phyloP scores from a whole-genome alignment of 2,888 invertebrate species.

The Neoscelio sp. region DNA sequence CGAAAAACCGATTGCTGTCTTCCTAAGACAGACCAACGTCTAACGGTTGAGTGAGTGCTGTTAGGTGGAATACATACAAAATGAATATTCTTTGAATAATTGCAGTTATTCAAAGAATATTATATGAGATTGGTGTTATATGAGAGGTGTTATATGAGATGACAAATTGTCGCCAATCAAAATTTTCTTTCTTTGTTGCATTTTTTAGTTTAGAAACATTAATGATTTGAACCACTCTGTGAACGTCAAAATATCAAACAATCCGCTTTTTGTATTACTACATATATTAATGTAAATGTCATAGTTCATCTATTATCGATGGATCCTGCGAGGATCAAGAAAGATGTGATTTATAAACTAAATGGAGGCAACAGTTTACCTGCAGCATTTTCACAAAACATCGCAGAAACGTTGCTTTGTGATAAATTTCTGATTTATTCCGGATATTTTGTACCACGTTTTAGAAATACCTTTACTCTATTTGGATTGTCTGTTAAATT shows the following conservation, averaged over 20 bases:
- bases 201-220: not conserved
- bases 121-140: too few species aligned
- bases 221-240: not conserved
- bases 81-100: slow-evolving; percentile 3
- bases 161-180: slow-evolving; percentile 5
- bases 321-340: not conserved
- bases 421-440: slow-evolving; percentile 4
- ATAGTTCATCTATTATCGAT: not conserved
- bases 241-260: not conserved
- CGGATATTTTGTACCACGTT: slow-evolving; percentile 14
- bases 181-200: not conserved
- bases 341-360: slow-evolving; percentile 10
- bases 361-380: slow-evolving; percentile 1
- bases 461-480: not conserved
- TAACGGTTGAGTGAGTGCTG: slow-evolving; percentile 1
- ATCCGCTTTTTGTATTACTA: not conserved
- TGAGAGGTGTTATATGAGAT: not conserved
- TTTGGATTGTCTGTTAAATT: slow-evolving; percentile 14
- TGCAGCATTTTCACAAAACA: slow-evolving; percentile 22
- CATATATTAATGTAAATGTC: not conserved
- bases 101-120: not conserved
- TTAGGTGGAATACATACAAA: slow-evolving; percentile 12
- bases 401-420: not conserved
- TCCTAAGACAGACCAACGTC: slow-evolving; percentile 10
- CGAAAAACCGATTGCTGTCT: not conserved